Conservation (phyloP, 2,888 invertebrate genomes). For the Pyrrhia umbra region DNA sequence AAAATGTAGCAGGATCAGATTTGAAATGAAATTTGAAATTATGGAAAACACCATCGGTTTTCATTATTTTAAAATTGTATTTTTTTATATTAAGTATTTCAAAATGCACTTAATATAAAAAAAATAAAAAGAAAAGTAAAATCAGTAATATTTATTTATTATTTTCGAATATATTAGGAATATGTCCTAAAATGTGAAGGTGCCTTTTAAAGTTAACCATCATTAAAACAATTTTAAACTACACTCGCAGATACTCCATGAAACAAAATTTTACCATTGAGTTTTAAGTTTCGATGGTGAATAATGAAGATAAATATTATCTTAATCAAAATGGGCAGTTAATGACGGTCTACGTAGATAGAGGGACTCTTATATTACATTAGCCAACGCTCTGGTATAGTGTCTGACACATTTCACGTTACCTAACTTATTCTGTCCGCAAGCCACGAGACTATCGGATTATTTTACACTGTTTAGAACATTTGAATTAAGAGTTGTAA, state of each 20-base stretch:
- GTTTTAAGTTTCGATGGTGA: constrained; percentile 24
- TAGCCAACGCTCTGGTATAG: constrained; percentile 7
- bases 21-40: too few relatives aligned
- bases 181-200: too few relatives aligned
- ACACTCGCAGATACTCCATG: constrained; percentile 32
- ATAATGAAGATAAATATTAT: constrained; percentile 44
- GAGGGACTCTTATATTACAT: constrained; percentile 14
- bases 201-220: constrained; percentile 3
- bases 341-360: not conserved
- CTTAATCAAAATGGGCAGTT: constrained; percentile 31
- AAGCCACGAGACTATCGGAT: not conserved
- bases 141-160: too few relatives aligned
- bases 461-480: not conserved
- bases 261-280: constrained; percentile 33
- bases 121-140: too few relatives aligned
- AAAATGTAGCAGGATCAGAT: too few relatives aligned
- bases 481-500: constrained; percentile 27
- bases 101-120: too few relatives aligned
- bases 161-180: too few relatives aligned
- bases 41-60: too few relatives aligned
- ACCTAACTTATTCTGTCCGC: constrained; percentile 2
- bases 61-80: too few relatives aligned
- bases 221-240: constrained; percentile 10
- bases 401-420: constrained; percentile 30
- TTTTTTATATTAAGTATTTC: too few relatives aligned